Evolutionary conservation across 2,888 invertebrate genomes (phyloP).

Genomic region (Syritta pipiens): DNA sequence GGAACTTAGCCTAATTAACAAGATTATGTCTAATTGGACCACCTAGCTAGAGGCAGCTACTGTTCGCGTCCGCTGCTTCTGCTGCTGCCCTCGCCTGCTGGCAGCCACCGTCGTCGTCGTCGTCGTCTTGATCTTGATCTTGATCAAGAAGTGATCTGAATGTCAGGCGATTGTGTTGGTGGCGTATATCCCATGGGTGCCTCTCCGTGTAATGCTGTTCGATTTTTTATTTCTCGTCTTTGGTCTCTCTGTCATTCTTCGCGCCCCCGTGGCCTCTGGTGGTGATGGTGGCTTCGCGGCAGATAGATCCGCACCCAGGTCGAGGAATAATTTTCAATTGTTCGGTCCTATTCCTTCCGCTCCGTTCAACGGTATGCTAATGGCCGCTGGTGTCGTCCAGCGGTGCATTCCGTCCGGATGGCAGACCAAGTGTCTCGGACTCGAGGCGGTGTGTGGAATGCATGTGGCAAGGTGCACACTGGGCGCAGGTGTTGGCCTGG

Average conservation of each 20-base stretch:
- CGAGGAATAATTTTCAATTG: slow-evolving; percentile 56
- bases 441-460: background rate
- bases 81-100: slow-evolving; percentile 41
- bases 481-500: slow-evolving; percentile 52
- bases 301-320: slow-evolving; percentile 10
- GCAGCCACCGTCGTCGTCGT: background rate
- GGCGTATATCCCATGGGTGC: slow-evolving; percentile 60
- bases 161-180: slow-evolving; percentile 69
- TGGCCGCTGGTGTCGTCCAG: slow-evolving; percentile 32
- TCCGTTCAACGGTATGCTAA: slow-evolving; percentile 46
- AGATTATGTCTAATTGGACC: slow-evolving; percentile 79
- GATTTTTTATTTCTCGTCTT: slow-evolving; percentile 28
- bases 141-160: slow-evolving; percentile 68
- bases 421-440: slow-evolving; percentile 60
- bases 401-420: slow-evolving; percentile 48
- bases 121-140: slow-evolving; percentile 65
- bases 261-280: slow-evolving; percentile 18
- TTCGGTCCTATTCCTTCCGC: slow-evolving; percentile 36
- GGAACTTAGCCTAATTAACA: slow-evolving; percentile 75
- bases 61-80: slow-evolving; percentile 46
- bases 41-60: slow-evolving; percentile 72
- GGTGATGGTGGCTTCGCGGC: background rate
- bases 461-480: slow-evolving; percentile 64
- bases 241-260: slow-evolving; percentile 30
- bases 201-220: slow-evolving; percentile 33